A percentile compares a stretch with the other conserved stretches of the same genome.
phyloP scores from a whole-genome alignment of 2,888 invertebrate species.

The Acleris literana region DNA sequence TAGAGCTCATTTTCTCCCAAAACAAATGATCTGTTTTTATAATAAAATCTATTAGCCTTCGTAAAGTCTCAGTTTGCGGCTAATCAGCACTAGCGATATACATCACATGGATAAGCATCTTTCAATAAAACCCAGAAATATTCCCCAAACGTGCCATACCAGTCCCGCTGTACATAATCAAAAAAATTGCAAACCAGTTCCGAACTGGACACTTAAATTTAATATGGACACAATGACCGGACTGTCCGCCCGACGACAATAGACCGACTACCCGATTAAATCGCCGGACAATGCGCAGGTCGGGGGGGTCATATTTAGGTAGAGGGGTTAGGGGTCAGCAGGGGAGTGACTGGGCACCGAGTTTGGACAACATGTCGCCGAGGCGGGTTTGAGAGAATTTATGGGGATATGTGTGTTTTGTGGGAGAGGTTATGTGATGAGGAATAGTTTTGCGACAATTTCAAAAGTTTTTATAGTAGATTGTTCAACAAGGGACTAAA shows the following conservation, averaged over 20 bases:
- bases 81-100: too few species aligned
- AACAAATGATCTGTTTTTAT: too few species aligned
- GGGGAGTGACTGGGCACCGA: constrained; percentile 73
- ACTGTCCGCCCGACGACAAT: constrained; percentile 72
- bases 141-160: constrained; percentile 29
- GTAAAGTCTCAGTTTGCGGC: too few species aligned
- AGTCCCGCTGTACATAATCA: constrained; percentile 17
- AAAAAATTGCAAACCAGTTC: constrained; percentile 37
- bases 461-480: too few species aligned
- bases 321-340: constrained; percentile 78
- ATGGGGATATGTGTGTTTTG: constrained; percentile 58
- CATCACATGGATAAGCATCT: not conserved
- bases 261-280: constrained; percentile 78
- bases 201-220: constrained; percentile 74
- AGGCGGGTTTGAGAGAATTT: constrained; percentile 62
- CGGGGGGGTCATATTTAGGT: constrained; percentile 81
- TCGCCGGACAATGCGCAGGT: constrained; percentile 73
- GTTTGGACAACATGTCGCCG: constrained; percentile 75
- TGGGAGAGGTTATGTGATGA: constrained; percentile 8
- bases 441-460: too few species aligned
- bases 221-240: constrained; percentile 73
- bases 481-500: too few species aligned
- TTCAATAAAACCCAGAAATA: not conserved
- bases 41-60: too few species aligned
- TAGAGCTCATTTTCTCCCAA: too few species aligned